Percentiles rank a stretch among this genome's conserved stretches.
These are phyloP conservation scores for Yponomeuta plumbellus DNA, from an alignment of 2,888 invertebrate species.

Conservation along the genomic window DNA sequence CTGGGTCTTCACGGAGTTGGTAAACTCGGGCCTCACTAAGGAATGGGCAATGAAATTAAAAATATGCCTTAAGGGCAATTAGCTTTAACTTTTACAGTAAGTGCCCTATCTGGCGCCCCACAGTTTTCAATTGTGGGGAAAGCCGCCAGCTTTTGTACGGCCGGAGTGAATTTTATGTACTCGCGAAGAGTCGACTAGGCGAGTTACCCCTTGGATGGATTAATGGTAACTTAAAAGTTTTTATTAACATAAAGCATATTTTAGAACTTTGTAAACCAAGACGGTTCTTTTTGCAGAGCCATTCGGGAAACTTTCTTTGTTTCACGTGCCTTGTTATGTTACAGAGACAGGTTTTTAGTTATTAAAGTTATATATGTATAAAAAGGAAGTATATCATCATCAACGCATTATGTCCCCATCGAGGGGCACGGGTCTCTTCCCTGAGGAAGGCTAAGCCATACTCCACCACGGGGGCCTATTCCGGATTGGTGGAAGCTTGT, in stretches of 20 bases:
- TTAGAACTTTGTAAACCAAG: neutral
- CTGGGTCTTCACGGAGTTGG: slow-evolving; percentile 48
- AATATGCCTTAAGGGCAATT: slow-evolving; percentile 79
- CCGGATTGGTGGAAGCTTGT: too few relatives aligned
- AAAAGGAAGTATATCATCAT: too few relatives aligned
- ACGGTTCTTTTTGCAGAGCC: too few relatives aligned
- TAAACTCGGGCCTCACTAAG: slow-evolving; percentile 60
- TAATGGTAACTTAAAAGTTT: slow-evolving; percentile 13
- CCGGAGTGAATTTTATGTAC: slow-evolving; percentile 71
- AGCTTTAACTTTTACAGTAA: slow-evolving; percentile 76
- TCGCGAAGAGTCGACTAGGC: slow-evolving; percentile 43
- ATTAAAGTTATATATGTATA: too few relatives aligned
- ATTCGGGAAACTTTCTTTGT: too few relatives aligned
- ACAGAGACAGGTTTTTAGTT: too few relatives aligned
- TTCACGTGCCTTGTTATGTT: too few relatives aligned
- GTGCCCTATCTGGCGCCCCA: slow-evolving; percentile 71
- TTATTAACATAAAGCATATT: slow-evolving; percentile 12
- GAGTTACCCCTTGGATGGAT: slow-evolving; percentile 13
- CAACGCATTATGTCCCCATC: too few relatives aligned
- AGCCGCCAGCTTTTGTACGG: slow-evolving; percentile 50
- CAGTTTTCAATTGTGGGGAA: slow-evolving; percentile 74
- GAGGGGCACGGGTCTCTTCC: too few relatives aligned
- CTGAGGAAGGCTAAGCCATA: too few relatives aligned
- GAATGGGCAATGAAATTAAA: slow-evolving; percentile 77
- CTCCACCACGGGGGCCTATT: too few relatives aligned